Evolutionary conservation across 2,797 vertebrate genomes (phyloP).

Genomic region (Garrulus glandarius): DNA sequence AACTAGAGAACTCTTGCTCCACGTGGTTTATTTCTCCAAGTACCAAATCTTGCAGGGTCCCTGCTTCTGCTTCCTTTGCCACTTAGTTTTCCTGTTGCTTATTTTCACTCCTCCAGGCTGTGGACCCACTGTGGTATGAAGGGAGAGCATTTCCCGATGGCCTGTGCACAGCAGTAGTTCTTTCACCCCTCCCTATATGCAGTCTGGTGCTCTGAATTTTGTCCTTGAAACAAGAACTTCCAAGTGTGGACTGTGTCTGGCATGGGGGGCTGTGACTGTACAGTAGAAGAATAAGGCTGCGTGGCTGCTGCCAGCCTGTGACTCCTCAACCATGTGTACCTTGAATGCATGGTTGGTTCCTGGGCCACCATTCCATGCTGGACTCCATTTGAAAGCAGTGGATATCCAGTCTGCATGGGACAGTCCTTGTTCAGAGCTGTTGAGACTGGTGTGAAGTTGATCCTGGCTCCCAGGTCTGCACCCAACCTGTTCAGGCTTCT

Average conservation of each 20-base stretch:
- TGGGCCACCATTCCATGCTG: neutral
- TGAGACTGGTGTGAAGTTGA: neutral
- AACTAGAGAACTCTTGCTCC: neutral
- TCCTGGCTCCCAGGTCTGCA: neutral
- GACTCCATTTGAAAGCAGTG: neutral
- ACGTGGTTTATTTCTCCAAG: neutral
- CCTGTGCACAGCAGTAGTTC: neutral
- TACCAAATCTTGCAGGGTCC: neutral
- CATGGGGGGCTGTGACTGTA: neutral
- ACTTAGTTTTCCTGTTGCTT: neutral
- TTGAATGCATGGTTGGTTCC: neutral
- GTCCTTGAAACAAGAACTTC: neutral
- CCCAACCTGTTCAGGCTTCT: neutral
- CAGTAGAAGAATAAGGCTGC: neutral
- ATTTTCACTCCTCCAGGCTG: neutral
- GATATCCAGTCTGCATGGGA: neutral
- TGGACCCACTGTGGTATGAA: neutral
- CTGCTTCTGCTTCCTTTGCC: neutral
- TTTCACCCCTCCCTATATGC: neutral
- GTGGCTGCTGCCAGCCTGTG: neutral
- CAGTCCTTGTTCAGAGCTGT: neutral
- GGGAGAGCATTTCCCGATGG: neutral
- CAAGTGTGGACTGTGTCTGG: neutral
- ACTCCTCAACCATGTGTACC: neutral
- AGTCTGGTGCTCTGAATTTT: neutral